These are phyloP conservation scores for Falcunculus frontatus DNA, from an alignment of 2,113 vertebrate genomes.

Conservation along the genomic window DNA sequence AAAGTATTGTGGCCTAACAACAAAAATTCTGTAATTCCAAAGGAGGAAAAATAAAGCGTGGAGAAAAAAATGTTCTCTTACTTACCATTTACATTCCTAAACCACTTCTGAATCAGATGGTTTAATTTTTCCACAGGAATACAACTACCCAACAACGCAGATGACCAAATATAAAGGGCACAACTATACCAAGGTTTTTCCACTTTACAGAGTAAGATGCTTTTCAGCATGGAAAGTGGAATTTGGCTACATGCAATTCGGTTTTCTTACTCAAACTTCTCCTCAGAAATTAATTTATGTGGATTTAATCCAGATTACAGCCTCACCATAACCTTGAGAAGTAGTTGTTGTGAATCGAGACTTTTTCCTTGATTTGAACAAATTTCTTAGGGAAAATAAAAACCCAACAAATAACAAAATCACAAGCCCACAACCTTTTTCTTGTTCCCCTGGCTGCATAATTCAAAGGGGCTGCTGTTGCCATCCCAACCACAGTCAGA, in stretches of 20 bases:
- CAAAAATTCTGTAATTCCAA: not conserved
- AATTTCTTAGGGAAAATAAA: not conserved
- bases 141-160: not conserved
- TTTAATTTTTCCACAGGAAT: not conserved
- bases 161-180: not conserved
- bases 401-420: not conserved
- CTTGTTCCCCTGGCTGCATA: not conserved
- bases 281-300: not conserved
- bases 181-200: not conserved
- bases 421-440: not conserved
- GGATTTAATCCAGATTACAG: not conserved
- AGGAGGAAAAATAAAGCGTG: not conserved
- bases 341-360: not conserved
- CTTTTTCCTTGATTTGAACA: not conserved
- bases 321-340: not conserved
- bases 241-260: not conserved
- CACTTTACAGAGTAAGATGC: not conserved
- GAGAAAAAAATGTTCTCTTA: not conserved
- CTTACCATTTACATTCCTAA: not conserved
- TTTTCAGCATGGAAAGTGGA: not conserved
- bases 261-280: not conserved
- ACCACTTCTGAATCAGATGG: not conserved
- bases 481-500: not conserved
- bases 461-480: not conserved
- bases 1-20: not conserved